Evolutionary conservation across 2,113 vertebrate species (phyloP).

Genomic region (Diadophis punctatus): DNA sequence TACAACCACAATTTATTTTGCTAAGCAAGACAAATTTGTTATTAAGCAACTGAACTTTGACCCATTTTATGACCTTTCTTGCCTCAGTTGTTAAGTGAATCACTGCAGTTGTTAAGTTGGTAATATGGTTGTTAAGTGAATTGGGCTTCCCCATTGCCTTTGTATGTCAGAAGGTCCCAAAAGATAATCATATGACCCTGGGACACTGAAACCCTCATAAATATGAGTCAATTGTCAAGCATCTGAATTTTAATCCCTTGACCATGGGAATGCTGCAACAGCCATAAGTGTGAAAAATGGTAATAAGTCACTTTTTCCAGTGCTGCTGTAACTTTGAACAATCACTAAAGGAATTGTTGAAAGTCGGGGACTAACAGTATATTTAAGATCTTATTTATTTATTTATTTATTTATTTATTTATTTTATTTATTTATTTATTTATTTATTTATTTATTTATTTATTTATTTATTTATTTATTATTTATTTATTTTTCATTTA

Average conservation of each 20-base stretch:
- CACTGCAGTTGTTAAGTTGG: neutral
- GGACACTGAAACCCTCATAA: neutral
- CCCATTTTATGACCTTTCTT: neutral
- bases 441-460: too few relatives aligned
- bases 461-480: too few relatives aligned
- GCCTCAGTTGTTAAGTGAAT: neutral
- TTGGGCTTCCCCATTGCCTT: neutral
- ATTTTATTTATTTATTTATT: too few relatives aligned
- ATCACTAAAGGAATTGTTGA: neutral
- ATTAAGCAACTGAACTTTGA: neutral
- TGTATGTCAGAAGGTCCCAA: neutral
- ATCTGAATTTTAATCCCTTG: neutral
- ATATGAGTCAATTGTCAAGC: neutral
- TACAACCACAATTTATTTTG: neutral
- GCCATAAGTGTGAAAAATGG: neutral
- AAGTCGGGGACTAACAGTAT: neutral
- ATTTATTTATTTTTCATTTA: too few relatives aligned
- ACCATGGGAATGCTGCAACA: neutral
- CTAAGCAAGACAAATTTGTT: neutral
- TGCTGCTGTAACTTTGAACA: neutral
- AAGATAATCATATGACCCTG: neutral
- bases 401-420: too few relatives aligned
- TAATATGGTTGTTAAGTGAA: neutral
- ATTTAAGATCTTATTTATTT: neutral
- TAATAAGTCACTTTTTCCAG: neutral